Evolutionary conservation across 2,888 invertebrate genomes (phyloP).

Genomic region (Brassicogethes aeneus): DNA sequence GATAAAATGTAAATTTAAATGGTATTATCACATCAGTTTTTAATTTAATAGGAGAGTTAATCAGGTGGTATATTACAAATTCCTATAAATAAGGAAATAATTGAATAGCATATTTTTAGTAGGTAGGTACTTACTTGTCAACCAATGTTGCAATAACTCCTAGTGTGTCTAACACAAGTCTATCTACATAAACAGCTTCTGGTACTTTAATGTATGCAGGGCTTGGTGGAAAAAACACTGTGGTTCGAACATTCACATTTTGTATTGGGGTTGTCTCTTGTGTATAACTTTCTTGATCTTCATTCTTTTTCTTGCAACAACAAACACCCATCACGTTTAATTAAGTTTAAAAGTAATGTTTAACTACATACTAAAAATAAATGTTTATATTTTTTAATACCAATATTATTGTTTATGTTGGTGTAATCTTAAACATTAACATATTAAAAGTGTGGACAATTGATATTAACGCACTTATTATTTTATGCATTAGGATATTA

Average conservation of each 20-base stretch:
- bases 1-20: too few species aligned
- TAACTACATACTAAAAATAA: slow-evolving; percentile 24
- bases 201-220: slow-evolving; percentile 27
- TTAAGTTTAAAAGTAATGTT: background rate
- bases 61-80: too few species aligned
- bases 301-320: slow-evolving; percentile 60
- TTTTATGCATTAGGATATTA: too few species aligned
- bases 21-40: too few species aligned
- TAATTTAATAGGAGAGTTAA: too few species aligned
- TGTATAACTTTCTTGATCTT: slow-evolving; percentile 43
- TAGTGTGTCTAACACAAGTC: slow-evolving; percentile 71
- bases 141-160: slow-evolving; percentile 72
- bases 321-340: slow-evolving; percentile 62
- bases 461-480: too few species aligned
- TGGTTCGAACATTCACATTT: slow-evolving; percentile 13
- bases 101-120: too few species aligned
- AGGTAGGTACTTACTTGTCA: slow-evolving; percentile 71
- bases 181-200: slow-evolving; percentile 52
- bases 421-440: slow-evolving; percentile 30
- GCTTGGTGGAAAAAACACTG: slow-evolving; percentile 28
- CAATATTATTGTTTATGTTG: slow-evolving; percentile 28
- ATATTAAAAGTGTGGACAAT: too few species aligned
- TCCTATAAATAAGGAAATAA: too few species aligned
- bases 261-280: slow-evolving; percentile 27
- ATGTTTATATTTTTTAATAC: slow-evolving; percentile 9